These are phyloP conservation scores for Drosophila tripunctata DNA, from an alignment of 2,888 invertebrate species.

Conservation along the genomic window DNA sequence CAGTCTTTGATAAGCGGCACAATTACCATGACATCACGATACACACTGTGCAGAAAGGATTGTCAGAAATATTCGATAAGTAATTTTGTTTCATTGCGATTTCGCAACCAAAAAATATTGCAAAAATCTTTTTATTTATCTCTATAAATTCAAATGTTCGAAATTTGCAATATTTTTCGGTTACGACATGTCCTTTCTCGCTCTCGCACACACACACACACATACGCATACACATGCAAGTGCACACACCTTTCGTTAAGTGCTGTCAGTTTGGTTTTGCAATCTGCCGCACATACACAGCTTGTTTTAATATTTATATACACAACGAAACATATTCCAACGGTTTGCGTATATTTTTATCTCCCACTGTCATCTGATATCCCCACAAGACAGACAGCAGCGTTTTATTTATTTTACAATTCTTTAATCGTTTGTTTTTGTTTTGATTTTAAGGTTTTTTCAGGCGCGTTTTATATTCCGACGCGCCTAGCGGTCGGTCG, in stretches of 20 bases:
- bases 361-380: slow-evolving; percentile 61
- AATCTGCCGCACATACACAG: slow-evolving; percentile 38
- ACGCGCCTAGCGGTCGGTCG: slow-evolving; percentile 65
- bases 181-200: slow-evolving; percentile 18
- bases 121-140: neutral
- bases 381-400: slow-evolving; percentile 34
- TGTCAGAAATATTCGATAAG: slow-evolving; percentile 9
- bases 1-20: slow-evolving; percentile 56
- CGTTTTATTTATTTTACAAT: slow-evolving; percentile 50
- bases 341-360: slow-evolving; percentile 60
- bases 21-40: slow-evolving; percentile 58
- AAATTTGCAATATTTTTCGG: slow-evolving; percentile 38
- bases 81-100: neutral
- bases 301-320: slow-evolving; percentile 48
- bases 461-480: slow-evolving; percentile 72
- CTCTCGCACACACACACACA: slow-evolving; percentile 13
- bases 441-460: slow-evolving; percentile 24
- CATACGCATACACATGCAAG: slow-evolving; percentile 7
- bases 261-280: slow-evolving; percentile 44
- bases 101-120: slow-evolving; percentile 16
- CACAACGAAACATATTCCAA: slow-evolving; percentile 41
- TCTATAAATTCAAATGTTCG: neutral
- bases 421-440: slow-evolving; percentile 33
- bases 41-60: slow-evolving; percentile 33
- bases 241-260: slow-evolving; percentile 62